phyloP scores from a whole-genome alignment of 2,797 vertebrate genomes.

The Pseudotriccus pelzelni region DNA sequence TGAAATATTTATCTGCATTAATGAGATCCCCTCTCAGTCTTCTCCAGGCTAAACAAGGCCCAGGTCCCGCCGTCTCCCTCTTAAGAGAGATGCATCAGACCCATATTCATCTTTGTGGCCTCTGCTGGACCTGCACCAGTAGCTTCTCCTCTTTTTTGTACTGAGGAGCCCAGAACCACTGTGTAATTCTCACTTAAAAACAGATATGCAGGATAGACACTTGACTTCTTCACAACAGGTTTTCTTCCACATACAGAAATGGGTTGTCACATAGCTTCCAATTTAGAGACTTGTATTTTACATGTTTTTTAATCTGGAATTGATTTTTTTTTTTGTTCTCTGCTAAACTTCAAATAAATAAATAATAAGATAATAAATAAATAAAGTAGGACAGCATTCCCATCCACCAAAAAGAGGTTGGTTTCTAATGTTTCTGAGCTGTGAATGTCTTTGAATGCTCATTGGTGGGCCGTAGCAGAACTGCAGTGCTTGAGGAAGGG shows the following conservation, averaged over 20 bases:
- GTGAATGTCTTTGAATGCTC: background rate
- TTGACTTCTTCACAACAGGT: too few relatives aligned
- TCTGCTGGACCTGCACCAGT: background rate
- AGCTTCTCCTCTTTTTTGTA: background rate
- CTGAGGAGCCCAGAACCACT: background rate
- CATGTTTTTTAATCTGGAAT: background rate
- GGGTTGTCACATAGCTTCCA: fast-evolving
- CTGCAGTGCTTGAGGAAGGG: background rate
- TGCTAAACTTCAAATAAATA: background rate
- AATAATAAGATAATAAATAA: background rate
- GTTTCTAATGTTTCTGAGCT: background rate
- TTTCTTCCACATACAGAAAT: background rate
- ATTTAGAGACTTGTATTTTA: background rate
- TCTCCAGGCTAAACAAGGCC: background rate
- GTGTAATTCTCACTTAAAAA: fast-evolving
- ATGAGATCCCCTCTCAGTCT: too few relatives aligned
- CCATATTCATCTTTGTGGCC: background rate
- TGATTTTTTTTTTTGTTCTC: background rate
- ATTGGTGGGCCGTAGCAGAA: fast-evolving
- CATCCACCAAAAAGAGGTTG: background rate
- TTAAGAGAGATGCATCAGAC: background rate
- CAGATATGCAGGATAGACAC: too few relatives aligned
- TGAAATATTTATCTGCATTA: background rate
- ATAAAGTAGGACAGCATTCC: background rate
- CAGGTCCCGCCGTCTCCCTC: background rate